A percentile compares a stretch with the other conserved stretches of the same genome.
phyloP scores from a whole-genome alignment of 2,113 vertebrate genomes.

The Hippocampus guttulatus region DNA sequence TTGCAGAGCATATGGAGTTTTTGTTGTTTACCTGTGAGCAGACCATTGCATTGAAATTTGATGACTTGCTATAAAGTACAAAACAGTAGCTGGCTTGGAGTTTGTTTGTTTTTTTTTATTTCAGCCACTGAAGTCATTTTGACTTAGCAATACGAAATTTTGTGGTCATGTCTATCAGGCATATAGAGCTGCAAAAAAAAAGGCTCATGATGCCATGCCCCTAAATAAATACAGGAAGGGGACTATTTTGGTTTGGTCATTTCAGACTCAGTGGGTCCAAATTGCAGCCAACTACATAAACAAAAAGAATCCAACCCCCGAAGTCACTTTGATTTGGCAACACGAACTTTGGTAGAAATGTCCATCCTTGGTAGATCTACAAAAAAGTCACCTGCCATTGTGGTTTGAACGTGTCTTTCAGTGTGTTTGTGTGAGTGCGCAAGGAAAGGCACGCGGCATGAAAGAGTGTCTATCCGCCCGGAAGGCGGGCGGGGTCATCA shows the following conservation, averaged over 20 bases:
- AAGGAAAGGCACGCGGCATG: constrained; percentile 35
- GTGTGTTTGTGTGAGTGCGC: constrained; percentile 3
- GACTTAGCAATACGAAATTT: no score
- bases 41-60: no score
- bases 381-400: background rate
- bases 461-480: constrained; percentile 45
- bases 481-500: constrained; percentile 53
- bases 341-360: background rate
- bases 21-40: no score
- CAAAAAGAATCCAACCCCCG: background rate
- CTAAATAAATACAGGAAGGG: background rate
- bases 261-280: background rate
- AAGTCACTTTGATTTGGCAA: background rate
- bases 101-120: no score
- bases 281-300: no score
- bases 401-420: background rate
- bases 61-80: no score
- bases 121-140: no score
- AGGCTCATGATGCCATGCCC: no score
- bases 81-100: no score
- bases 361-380: background rate
- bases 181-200: no score
- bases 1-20: no score
- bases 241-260: background rate
- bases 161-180: no score